Evolutionary conservation across 1,140 invertebrate genomes (phyloP).

Genomic region (Meteorus sp.): DNA sequence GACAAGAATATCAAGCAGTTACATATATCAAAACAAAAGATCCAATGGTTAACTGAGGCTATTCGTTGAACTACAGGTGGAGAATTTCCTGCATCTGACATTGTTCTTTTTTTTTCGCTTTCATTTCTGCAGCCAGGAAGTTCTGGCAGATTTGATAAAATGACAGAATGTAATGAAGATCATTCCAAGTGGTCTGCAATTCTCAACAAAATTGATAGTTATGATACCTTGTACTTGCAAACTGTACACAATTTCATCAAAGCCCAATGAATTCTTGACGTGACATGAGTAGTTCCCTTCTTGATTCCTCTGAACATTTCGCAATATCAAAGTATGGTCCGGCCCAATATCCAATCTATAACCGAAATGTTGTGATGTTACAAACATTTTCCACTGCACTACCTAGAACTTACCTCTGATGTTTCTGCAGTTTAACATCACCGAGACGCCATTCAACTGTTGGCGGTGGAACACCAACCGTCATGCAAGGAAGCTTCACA

Average conservation of each 20-base stretch:
- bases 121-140: too few relatives aligned
- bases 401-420: slow-evolving; percentile 42
- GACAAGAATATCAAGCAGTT: slow-evolving; percentile 10
- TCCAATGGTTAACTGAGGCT: too few relatives aligned
- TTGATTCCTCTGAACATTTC: slow-evolving; percentile 62
- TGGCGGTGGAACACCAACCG: slow-evolving; percentile 63
- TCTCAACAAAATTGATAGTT: not conserved
- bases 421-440: slow-evolving; percentile 51
- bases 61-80: too few relatives aligned
- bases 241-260: slow-evolving; percentile 65
- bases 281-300: slow-evolving; percentile 70
- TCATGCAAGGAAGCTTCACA: slow-evolving; percentile 63
- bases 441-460: slow-evolving; percentile 59
- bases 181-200: not conserved
- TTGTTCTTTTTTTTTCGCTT: too few relatives aligned
- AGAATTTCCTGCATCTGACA: too few relatives aligned
- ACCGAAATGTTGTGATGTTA: not conserved
- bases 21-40: not conserved
- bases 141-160: too few relatives aligned
- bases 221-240: slow-evolving; percentile 63
- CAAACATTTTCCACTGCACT: not conserved
- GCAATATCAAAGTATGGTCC: slow-evolving; percentile 65
- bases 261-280: slow-evolving; percentile 64
- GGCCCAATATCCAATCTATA: slow-evolving; percentile 55
- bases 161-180: too few relatives aligned